Conservation (phyloP, 1,140 invertebrate species). For the Phocides pigmalion region DNA sequence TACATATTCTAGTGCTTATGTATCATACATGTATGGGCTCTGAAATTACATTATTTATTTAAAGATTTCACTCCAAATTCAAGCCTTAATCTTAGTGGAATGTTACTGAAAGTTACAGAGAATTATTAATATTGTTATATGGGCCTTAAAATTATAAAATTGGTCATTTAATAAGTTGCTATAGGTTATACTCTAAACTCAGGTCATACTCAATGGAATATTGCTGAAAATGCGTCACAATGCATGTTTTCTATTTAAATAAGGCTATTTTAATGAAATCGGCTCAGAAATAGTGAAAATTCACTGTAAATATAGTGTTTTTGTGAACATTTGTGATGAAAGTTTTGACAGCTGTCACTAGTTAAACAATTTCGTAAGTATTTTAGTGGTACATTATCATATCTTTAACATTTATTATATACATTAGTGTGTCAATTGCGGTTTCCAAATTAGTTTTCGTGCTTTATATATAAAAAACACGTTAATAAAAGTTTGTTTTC, state of each 20-base stretch:
- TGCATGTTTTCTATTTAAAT: conserved; percentile 47
- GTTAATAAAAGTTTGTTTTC: not conserved
- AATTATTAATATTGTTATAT: not conserved
- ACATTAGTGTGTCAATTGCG: not conserved
- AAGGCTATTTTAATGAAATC: conserved; percentile 24
- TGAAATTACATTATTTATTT: not conserved
- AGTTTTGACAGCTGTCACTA: conserved; percentile 79
- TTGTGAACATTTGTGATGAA: conserved; percentile 78
- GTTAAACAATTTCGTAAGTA: conserved; percentile 53
- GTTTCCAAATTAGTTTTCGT: not conserved
- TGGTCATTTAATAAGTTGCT: conserved; percentile 10
- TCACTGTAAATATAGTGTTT: conserved; percentile 57
- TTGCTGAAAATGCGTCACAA: conserved; percentile 61
- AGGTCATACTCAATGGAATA: conserved; percentile 61
- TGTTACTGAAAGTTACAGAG: not conserved
- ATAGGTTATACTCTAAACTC: conserved; percentile 63
- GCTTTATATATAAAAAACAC: not conserved
- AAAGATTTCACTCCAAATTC: conserved; percentile 6
- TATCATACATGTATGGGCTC: too few relatives aligned
- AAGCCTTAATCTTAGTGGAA: conserved; percentile 3
- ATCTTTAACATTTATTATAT: conserved; percentile 10
- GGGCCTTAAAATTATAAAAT: conserved; percentile 14
- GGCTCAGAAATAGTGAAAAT: conserved; percentile 51
- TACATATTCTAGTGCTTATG: too few relatives aligned
- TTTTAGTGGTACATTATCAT: conserved; percentile 27